Evolutionary conservation across 1,140 invertebrate species (phyloP).

Genomic region (Lasioglossum baleicum): DNA sequence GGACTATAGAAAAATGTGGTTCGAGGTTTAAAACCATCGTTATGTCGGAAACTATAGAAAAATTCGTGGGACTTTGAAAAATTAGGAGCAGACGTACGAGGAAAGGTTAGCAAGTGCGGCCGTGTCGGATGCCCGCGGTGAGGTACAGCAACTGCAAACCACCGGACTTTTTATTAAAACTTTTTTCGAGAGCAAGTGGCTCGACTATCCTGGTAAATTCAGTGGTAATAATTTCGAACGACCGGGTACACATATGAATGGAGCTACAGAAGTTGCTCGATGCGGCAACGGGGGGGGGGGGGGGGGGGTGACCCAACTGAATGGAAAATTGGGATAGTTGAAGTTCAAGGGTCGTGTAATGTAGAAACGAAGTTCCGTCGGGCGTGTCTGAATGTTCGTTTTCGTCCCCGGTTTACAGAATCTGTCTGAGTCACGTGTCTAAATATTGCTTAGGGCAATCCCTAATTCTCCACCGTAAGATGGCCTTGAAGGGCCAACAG

Average conservation of each 20-base stretch:
- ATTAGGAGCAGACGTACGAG: too few relatives aligned
- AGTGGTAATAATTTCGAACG: background rate
- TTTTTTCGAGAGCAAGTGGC: background rate
- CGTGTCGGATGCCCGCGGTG: background rate
- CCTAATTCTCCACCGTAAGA: background rate
- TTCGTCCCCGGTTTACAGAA: background rate
- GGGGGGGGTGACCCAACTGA: too few relatives aligned
- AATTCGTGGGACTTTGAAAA: too few relatives aligned
- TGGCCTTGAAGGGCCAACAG: background rate
- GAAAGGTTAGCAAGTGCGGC: too few relatives aligned
- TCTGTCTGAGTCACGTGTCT: background rate
- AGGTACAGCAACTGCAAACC: background rate
- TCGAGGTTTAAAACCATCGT: too few relatives aligned
- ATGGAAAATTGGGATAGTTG: background rate
- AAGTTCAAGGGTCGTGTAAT: background rate
- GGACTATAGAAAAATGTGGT: too few relatives aligned
- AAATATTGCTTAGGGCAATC: background rate
- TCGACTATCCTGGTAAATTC: background rate
- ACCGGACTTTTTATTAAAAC: background rate
- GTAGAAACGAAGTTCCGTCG: background rate
- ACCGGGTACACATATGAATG: background rate
- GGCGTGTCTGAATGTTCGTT: background rate
- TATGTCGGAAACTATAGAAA: too few relatives aligned
- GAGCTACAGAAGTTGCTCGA: too few relatives aligned
- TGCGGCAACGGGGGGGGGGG: too few relatives aligned